Base-by-base conservation (phyloP, 2,113 vertebrate genomes). In the Zapus hudsonius region DNA sequence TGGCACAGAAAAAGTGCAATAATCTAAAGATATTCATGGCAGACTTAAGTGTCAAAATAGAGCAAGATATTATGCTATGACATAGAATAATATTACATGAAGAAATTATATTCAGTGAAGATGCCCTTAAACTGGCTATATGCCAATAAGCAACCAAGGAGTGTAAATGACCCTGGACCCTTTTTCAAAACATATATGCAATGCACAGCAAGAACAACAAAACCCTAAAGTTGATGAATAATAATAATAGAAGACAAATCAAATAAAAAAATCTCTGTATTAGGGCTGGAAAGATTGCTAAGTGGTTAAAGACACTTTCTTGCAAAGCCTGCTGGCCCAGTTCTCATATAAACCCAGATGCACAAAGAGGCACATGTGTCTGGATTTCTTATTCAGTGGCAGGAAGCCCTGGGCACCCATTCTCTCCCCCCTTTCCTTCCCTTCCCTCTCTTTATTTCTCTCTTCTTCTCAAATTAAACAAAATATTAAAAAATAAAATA, bases 1-100 rank as follows among this genome's bases (percentile, higher is more conserved):
- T 13, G 89, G 16, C 31, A 17, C 33, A 15, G 33, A 79, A 70
- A 93, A 89, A 64, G 2, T 12, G 73, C 87, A 1, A 13, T 79
- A 5, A 19, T 79, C 11, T 89, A 55, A 92, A 73, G 33, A 84
- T 79, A 57, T 91, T 94, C 25, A 42, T 91, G 55, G 17, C 23
- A 87, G 5, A 92, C n/a, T 31, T 84, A 2, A 90, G 42, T 90
- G 3, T 4, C 10, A 90, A 47, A 84, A 23, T 9, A 52, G 12
- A 92, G 31, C 5, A 38, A 80, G 64, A 72, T 15, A 44, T 19
- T 93, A 22, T 17, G 52, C 25, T 61, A 42, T 67, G 36, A n/a
- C 22, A n/a, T n/a, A 89, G 12, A 89, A 93, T n/a, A 63, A 63
- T 87, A 44, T 57, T 76, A 44, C 27, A 16, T 40, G 80, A 44